A percentile compares a stretch with the other conserved stretches of the same genome.
phyloP scores from a whole-genome alignment of 2,888 invertebrate species.

The Troides aeacus region DNA sequence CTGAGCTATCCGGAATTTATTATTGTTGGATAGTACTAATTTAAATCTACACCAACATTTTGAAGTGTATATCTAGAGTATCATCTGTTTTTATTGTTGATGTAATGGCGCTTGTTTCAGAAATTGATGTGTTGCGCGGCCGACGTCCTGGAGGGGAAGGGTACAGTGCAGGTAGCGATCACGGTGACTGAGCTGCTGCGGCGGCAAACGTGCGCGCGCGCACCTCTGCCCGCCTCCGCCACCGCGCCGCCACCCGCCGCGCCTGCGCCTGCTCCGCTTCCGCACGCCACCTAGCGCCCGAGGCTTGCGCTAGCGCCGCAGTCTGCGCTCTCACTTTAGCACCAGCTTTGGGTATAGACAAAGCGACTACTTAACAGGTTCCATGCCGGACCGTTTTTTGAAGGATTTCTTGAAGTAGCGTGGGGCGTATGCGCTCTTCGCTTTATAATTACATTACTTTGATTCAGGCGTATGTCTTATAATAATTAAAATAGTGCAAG shows the following conservation, averaged over 20 bases:
- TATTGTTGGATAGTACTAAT: too few relatives aligned
- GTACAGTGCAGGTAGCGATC: slow-evolving; percentile 91
- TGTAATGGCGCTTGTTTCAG: slow-evolving; percentile 74
- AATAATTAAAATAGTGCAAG: too few relatives aligned
- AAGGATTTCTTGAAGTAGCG: too few relatives aligned
- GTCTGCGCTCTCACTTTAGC: slow-evolving; percentile 58
- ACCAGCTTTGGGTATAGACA: not conserved
- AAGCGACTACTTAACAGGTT: not conserved
- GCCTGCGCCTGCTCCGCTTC: slow-evolving; percentile 36
- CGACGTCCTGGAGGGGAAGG: slow-evolving; percentile 95
- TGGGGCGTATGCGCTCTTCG: too few relatives aligned
- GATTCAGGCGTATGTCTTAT: too few relatives aligned
- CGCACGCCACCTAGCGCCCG: slow-evolving; percentile 67
- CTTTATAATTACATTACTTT: too few relatives aligned
- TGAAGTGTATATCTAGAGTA: not conserved
- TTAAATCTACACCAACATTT: too few relatives aligned
- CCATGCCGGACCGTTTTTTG: too few relatives aligned
- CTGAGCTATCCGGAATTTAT: too few relatives aligned
- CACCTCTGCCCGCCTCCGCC: slow-evolving; percentile 31
- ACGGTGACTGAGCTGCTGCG: slow-evolving; percentile 92
- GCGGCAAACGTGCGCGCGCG: slow-evolving; percentile 59
- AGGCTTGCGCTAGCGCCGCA: slow-evolving; percentile 66
- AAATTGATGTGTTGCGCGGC: slow-evolving; percentile 94
- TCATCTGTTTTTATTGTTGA: not conserved
- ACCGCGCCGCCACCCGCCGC: slow-evolving; percentile 33